Conservation (phyloP, 2,113 vertebrate species). For the Semnornis frantzii region DNA sequence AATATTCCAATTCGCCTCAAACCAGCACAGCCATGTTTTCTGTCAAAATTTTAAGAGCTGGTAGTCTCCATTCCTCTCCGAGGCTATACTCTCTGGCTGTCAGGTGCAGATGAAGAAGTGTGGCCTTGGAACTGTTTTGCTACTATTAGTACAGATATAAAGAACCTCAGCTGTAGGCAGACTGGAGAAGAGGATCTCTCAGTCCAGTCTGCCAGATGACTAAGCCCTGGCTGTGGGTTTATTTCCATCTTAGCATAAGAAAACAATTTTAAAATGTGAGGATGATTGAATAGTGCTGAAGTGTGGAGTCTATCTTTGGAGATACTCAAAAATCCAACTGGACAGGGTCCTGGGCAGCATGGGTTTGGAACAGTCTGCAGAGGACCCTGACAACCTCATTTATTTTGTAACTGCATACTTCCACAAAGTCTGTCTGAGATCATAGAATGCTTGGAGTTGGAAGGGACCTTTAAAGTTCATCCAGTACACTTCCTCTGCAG, state of each 20-base stretch:
- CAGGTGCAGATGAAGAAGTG: not conserved
- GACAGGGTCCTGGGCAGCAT: too few relatives aligned
- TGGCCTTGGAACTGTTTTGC: not conserved
- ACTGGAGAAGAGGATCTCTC: not conserved
- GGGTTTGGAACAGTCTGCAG: not conserved
- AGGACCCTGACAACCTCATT: not conserved
- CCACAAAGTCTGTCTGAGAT: not conserved
- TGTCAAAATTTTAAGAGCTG: not conserved
- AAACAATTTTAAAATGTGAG: not conserved
- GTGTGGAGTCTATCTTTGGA: not conserved
- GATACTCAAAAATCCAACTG: not conserved
- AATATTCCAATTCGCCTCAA: too few relatives aligned
- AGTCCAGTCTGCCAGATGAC: not conserved
- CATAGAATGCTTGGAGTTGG: too few relatives aligned
- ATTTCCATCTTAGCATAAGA: not conserved
- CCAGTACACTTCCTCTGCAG: too few relatives aligned
- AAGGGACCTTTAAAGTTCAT: too few relatives aligned
- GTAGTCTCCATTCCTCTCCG: not conserved
- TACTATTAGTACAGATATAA: not conserved
- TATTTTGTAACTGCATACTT: rapidly evolving
- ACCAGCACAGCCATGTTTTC: not conserved
- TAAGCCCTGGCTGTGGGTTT: not conserved
- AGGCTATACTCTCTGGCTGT: not conserved
- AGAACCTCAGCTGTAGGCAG: not conserved
- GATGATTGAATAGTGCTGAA: not conserved